Evolutionary conservation across 2,888 invertebrate species (phyloP).

Genomic region (Coremacera marginata): DNA sequence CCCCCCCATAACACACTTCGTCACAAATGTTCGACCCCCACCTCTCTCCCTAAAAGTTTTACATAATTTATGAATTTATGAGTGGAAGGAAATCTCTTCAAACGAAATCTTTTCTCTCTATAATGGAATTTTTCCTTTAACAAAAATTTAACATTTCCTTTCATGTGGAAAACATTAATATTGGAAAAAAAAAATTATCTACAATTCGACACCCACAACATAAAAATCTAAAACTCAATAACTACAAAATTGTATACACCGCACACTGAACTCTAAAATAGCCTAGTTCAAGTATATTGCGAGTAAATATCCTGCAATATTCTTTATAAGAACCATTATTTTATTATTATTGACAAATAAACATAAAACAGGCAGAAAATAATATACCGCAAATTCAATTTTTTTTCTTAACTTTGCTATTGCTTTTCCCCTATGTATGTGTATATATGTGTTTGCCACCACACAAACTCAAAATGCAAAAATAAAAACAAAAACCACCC

Average conservation of each 20-base stretch:
- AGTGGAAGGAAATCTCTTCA: too few species aligned
- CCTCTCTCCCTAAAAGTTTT: too few species aligned
- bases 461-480: neutral
- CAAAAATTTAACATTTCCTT: too few species aligned
- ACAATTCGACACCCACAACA: neutral
- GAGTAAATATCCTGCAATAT: conserved; percentile 23
- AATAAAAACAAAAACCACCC: neutral
- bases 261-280: neutral
- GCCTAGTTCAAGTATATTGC: neutral
- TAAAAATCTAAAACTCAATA: neutral
- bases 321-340: conserved; percentile 33
- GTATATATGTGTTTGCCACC: neutral
- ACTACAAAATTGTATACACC: neutral
- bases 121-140: too few species aligned
- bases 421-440: neutral
- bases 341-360: conserved; percentile 51
- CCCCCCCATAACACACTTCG: too few species aligned
- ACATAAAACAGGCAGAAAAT: conserved; percentile 44
- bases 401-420: conserved; percentile 26
- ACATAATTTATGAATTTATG: too few species aligned
- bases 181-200: too few species aligned
- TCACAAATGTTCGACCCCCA: too few species aligned
- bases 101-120: too few species aligned
- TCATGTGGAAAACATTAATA: too few species aligned
- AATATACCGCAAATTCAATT: conserved; percentile 36